phyloP scores from a whole-genome alignment of 2,888 invertebrate genomes.

The Ptilodon capucinus region DNA sequence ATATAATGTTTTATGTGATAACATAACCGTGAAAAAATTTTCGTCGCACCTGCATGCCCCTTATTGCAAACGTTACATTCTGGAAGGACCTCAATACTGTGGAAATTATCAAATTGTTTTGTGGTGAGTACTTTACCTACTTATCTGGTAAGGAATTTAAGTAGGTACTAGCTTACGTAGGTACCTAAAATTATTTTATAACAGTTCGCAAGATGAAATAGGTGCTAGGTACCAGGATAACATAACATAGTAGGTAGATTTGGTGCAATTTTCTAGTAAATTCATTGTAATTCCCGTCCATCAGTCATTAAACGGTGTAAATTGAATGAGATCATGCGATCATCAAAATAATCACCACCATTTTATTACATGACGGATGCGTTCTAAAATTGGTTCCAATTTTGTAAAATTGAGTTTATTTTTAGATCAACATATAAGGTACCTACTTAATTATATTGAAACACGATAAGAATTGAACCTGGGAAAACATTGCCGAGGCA shows the following conservation, averaged over 20 bases:
- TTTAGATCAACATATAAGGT: neutral
- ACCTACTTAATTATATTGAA: neutral
- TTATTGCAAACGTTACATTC: no score
- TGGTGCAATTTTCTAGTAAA: neutral
- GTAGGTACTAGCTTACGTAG: no score
- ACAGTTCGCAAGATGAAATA: no score
- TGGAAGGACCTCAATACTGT: no score
- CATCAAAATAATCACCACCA: neutral
- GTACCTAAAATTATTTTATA: no score
- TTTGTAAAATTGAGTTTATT: neutral
- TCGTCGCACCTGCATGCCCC: no score
- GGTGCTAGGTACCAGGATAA: neutral
- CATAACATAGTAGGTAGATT: neutral
- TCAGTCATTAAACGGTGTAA: slow-evolving; percentile 8
- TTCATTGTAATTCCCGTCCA: neutral
- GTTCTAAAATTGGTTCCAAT: neutral
- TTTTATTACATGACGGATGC: neutral
- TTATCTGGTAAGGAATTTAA: no score
- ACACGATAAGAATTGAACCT: neutral
- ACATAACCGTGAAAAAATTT: no score
- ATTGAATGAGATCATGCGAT: slow-evolving; percentile 7
- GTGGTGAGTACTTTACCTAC: no score
- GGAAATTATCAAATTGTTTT: no score
- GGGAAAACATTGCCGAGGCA: neutral
- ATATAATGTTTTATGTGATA: no score